Evolutionary conservation across 2,113 vertebrate genomes (phyloP), one percentile per base, ranked within the genome.

Genomic region (Leiothrix lutea): DNA sequence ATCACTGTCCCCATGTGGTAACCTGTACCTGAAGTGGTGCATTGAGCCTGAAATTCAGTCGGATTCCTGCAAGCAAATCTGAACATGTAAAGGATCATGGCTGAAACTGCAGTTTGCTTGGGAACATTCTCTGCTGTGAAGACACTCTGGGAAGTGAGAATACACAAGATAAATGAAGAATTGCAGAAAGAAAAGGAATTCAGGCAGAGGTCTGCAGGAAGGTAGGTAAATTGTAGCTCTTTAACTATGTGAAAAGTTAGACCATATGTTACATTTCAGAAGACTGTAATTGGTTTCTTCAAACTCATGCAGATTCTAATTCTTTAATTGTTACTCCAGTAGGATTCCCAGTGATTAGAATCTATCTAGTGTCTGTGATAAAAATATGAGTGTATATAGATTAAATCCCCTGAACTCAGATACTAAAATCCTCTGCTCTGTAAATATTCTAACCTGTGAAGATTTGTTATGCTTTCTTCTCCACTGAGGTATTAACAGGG

Each of bases 61-160:
- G 36, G 70, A 86, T 93, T 77, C 33, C 73, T 69, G 87, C 7
- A 44, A 29, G 70, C 50, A 42, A 73, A 60, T 64, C 86, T 50
- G 69, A 88, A 91, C 93, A 97, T 93, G 78, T 89, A 77, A 77
- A 94, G 73, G 97, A 93, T 88, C 96, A 99, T 99, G 99, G 96
- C 98, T 77, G 98, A 97, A 78, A 97, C 98, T 75, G 95, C 88
- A 11, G 94, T 97, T 65, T 98, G 98, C 13, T n/a, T 95, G 31
- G 98, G 98, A 69, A 98, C 98, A 1, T 98, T 99, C 86, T 96
- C 92, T 95, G 98, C 98, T 83, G 98, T 99, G 72, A 99, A 98
- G 92, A 95, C 98, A 58, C 97, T 99, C 54, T 99, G 99, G 99
- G 99, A 99, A 97, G 98, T 97, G 36, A 98, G 98, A 96, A 99